phyloP scores from a whole-genome alignment of 2,797 vertebrate species.

The Anguilla marmorata region DNA sequence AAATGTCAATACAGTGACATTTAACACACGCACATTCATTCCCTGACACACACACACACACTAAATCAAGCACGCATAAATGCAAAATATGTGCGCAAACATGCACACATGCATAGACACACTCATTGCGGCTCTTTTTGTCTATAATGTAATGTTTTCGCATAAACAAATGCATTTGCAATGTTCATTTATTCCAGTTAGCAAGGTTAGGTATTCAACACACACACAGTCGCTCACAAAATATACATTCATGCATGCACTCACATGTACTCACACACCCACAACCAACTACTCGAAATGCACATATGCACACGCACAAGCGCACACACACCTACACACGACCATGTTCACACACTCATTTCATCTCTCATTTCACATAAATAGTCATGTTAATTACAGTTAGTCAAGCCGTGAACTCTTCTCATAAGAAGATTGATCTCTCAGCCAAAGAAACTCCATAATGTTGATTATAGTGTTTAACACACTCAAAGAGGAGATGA shows the following conservation, averaged over 20 bases:
- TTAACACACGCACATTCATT: not conserved
- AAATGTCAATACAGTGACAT: not conserved
- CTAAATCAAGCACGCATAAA: too few relatives aligned
- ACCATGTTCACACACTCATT: not conserved
- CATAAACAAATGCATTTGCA: not conserved
- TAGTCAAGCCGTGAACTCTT: not conserved
- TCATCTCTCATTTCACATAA: not conserved
- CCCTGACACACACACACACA: not conserved
- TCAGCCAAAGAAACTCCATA: not conserved
- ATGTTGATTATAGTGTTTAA: slow-evolving; percentile 6
- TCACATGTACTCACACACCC: not conserved
- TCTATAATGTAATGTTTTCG: not conserved
- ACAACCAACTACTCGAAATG: not conserved
- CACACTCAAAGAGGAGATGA: not conserved
- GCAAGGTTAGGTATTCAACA: not conserved
- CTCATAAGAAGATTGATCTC: not conserved
- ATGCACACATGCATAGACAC: not conserved
- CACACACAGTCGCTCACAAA: not conserved
- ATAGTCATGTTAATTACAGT: not conserved
- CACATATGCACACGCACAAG: not conserved
- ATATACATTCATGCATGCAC: not conserved
- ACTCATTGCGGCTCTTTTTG: not conserved
- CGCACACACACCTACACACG: not conserved
- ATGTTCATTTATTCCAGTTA: not conserved
- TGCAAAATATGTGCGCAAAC: not conserved